Conservation (phyloP, 1,140 invertebrate genomes). For the Helicoverpa zea region DNA sequence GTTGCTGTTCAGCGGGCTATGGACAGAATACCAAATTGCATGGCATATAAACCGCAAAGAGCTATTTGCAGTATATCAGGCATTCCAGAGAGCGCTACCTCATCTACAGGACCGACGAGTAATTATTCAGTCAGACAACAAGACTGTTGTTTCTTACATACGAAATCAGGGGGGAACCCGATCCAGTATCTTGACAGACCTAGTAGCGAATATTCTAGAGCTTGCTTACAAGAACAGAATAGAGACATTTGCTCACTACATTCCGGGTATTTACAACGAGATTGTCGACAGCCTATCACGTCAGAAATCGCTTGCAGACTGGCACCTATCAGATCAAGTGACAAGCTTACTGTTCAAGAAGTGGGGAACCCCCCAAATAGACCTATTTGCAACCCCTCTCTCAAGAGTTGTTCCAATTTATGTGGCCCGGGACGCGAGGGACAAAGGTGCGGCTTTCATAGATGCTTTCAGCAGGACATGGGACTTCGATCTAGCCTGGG, state of each 20-base stretch:
- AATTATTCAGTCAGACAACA: constrained; percentile 72
- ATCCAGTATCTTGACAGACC: constrained; percentile 53
- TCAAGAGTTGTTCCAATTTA: constrained; percentile 60
- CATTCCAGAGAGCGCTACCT: not conserved
- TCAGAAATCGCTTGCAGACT: constrained; percentile 61
- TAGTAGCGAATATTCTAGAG: constrained; percentile 62
- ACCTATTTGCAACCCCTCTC: constrained; percentile 63
- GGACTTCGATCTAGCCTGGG: constrained; percentile 65
- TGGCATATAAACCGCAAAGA: constrained; percentile 15
- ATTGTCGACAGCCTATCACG: constrained; percentile 67
- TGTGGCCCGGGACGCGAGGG: constrained; percentile 58
- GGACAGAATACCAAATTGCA: not conserved
- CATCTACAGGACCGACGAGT: not conserved
- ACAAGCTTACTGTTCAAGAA: constrained; percentile 55
- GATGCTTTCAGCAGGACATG: constrained; percentile 67
- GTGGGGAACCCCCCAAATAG: constrained; percentile 64
- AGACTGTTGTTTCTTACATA: constrained; percentile 68
- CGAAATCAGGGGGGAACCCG: constrained; percentile 66
- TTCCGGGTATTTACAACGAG: constrained; percentile 68
- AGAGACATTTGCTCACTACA: constrained; percentile 57
- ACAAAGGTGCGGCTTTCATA: constrained; percentile 58
- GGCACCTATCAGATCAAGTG: constrained; percentile 58
- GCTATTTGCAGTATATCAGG: not conserved
- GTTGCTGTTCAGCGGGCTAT: not conserved
- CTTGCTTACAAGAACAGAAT: constrained; percentile 61